Evolutionary conservation across 92 coral and sea anemone species (phyloP), one percentile per base, ranked within the genome.

Genomic region (Porites lobata): DNA sequence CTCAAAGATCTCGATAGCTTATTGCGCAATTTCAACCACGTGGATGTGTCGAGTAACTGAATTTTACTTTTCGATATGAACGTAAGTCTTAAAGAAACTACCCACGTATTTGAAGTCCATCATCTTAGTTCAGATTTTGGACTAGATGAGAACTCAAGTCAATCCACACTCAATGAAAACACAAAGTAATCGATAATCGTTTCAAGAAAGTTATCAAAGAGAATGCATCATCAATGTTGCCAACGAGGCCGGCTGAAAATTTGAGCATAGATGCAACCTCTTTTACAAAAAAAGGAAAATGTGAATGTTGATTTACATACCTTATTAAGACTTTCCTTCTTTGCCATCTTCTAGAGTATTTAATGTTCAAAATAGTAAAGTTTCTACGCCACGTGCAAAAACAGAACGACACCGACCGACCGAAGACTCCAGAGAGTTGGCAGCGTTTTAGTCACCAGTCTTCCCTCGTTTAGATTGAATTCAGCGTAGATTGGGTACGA

Each of bases 321-420:
- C 96, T 88, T 94, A 80, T 94, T 91, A 54, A 86, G 65, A 61
- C 85, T 80, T 58, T 88, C 92, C 19, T 70, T 64, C 84, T 91
- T 94, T 26, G 89, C 93, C 94, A 94, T 94, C 77, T 74, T 91
- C 9, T 51, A 62, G 54, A 71, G 78, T 38, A 64, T 52, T 93
- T 66, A 24, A 8, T 20, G 51, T 80, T 24, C 64, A 7, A 56
- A 20, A 50, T 72, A 20, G 67, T 69, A 63, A 76, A 83, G 62
- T 6, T 38, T 21, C 63, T 20, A 68, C 43, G 71, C 79, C 88
- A 84, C 88, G 88, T 84, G 88, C 85, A 15, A 57, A 63, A 14
- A 24, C 59, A 24, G 32, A 29, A 29, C 32, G 32, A 29, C 32
- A 29, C 32, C 58, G 52, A 65, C 70, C 78, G 51, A 65, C 29